Percentiles rank a stretch among this genome's conserved stretches.
phyloP scores from a whole-genome alignment of 1,140 invertebrate genomes.

The Lasioglossum albipes region DNA sequence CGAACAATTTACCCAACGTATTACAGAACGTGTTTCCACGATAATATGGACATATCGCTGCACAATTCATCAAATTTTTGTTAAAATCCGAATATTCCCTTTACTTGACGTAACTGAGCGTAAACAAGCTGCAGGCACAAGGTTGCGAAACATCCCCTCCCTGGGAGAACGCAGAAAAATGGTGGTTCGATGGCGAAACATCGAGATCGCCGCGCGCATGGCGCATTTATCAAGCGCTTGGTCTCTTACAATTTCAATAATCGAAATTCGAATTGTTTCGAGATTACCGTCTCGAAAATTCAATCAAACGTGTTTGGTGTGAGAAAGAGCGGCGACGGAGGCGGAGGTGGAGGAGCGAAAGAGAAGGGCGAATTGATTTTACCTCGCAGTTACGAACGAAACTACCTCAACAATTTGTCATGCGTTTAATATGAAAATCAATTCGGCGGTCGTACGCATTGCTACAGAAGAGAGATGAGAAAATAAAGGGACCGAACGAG shows the following conservation, averaged over 20 bases:
- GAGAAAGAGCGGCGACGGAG: too few species aligned
- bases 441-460: constrained; percentile 14
- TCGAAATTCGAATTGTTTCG: background rate
- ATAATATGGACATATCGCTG: too few species aligned
- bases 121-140: too few species aligned
- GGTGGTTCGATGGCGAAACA: background rate
- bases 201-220: background rate
- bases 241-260: too few species aligned
- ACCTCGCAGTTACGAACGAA: background rate
- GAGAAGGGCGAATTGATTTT: background rate
- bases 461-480: constrained; percentile 69
- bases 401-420: constrained; percentile 37
- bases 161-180: too few species aligned
- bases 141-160: too few species aligned
- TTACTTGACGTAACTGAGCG: too few species aligned
- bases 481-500: constrained; percentile 48
- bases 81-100: too few species aligned
- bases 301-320: background rate
- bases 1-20: too few species aligned
- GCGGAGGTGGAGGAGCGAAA: too few species aligned
- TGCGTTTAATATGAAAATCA: constrained; percentile 45
- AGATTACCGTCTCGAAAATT: background rate
- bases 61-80: too few species aligned
- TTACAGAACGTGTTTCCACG: too few species aligned
- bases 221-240: background rate